Percentiles rank a stretch among this genome's conserved stretches.
Evolutionary conservation across 2,888 invertebrate species (phyloP).

Genomic region (Acanthopleura granulata): DNA sequence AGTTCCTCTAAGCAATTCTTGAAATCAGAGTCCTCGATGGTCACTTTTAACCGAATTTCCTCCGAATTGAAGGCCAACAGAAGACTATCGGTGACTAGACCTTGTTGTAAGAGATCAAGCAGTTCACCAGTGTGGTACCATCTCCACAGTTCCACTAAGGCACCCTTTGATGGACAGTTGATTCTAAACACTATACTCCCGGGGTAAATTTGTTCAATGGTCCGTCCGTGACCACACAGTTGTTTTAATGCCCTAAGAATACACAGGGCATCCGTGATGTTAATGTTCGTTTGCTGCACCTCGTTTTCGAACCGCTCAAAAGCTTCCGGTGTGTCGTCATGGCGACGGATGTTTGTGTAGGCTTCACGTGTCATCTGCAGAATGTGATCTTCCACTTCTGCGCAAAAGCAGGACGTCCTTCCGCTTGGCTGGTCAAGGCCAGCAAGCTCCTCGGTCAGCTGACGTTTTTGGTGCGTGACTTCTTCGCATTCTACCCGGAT

Average conservation of each 20-base stretch:
- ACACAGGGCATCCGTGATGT: conserved; percentile 1
- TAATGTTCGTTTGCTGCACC: conserved; percentile 15
- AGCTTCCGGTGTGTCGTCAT: conserved; percentile 11
- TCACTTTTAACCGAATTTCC: conserved; percentile 31
- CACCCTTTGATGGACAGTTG: conserved; percentile 37
- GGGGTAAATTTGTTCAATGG: conserved; percentile 39
- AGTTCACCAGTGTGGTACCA: conserved; percentile 34
- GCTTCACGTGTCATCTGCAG: conserved; percentile 12
- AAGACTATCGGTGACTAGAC: conserved; percentile 32
- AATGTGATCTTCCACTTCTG: conserved; percentile 9
- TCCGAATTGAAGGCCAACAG: conserved; percentile 28
- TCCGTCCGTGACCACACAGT: conserved; percentile 33
- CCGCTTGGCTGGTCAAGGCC: not conserved
- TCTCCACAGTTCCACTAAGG: conserved; percentile 40
- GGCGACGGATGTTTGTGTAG: conserved; percentile 14
- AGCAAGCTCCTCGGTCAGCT: not conserved
- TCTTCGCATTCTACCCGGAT: conserved; percentile 10
- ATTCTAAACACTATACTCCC: conserved; percentile 44
- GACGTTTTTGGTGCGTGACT: not conserved
- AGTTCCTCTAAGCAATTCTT: conserved; percentile 33
- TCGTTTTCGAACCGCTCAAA: conserved; percentile 17
- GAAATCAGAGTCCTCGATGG: conserved; percentile 33
- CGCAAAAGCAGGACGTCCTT: not conserved
- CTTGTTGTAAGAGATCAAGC: conserved; percentile 27
- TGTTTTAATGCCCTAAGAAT: not conserved